These are phyloP conservation scores for Talpa occidentalis DNA, from an alignment of 2,113 vertebrate species.

Conservation along the genomic window DNA sequence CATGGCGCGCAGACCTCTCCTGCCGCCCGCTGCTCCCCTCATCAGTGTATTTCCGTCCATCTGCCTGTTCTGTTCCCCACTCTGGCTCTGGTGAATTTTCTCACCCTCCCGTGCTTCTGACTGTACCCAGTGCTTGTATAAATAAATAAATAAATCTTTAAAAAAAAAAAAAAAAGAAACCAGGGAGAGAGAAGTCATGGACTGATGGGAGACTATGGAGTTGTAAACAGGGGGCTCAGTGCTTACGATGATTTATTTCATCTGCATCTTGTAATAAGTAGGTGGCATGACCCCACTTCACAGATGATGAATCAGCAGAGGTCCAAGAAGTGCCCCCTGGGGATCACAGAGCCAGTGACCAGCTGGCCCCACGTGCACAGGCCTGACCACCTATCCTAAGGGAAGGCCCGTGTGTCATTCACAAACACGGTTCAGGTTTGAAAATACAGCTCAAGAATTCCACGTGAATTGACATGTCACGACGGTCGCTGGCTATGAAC, in stretches of 20 bases:
- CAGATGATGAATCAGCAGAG: not conserved
- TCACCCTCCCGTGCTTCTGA: too few relatives aligned
- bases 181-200: not conserved
- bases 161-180: too few relatives aligned
- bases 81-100: too few relatives aligned
- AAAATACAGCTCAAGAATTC: not conserved
- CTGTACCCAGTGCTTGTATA: too few relatives aligned
- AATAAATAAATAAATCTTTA: too few relatives aligned
- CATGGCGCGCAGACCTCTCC: too few relatives aligned
- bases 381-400: not conserved
- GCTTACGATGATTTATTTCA: not conserved
- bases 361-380: not conserved
- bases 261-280: not conserved
- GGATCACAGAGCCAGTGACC: not conserved
- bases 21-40: too few relatives aligned
- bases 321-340: rapidly evolving
- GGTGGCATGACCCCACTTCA: not conserved
- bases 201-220: rapidly evolving
- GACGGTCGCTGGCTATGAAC: not conserved
- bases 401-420: not conserved
- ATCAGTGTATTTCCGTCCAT: too few relatives aligned
- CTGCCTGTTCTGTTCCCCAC: too few relatives aligned
- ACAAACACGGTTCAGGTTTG: not conserved
- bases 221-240: not conserved
- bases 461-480: too few relatives aligned